A percentile compares a stretch with the other conserved stretches of the same genome.
phyloP scores from a whole-genome alignment of 2,113 vertebrate species.

The Hirundichthys speculiger region DNA sequence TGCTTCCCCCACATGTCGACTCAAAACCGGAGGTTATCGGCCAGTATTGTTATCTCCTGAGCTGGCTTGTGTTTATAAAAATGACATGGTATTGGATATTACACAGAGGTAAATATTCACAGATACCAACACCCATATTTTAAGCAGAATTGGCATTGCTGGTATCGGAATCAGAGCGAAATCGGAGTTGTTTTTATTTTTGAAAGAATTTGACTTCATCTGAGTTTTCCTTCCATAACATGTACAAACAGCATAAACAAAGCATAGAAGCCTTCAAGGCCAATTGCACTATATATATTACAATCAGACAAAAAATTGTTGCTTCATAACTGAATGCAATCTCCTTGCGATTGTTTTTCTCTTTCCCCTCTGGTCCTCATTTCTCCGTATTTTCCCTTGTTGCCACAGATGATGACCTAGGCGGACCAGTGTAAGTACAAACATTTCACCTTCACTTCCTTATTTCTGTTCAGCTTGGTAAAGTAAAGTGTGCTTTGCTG shows the following conservation, averaged over 20 bases:
- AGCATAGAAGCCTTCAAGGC: background rate
- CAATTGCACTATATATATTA: background rate
- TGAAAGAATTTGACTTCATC: constrained; percentile 9
- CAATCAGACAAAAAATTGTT: background rate
- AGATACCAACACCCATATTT: too few relatives aligned
- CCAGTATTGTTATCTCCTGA: too few relatives aligned
- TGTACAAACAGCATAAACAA: background rate
- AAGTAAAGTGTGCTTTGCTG: constrained; percentile 23
- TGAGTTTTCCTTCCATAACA: constrained; percentile 33
- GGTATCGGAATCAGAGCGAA: too few relatives aligned
- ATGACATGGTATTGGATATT: too few relatives aligned
- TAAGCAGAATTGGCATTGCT: too few relatives aligned
- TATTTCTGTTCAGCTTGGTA: constrained; percentile 10
- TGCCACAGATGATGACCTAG: constrained; percentile 93
- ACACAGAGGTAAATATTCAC: too few relatives aligned
- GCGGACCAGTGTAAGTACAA: constrained; percentile 93
- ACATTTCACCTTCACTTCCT: constrained; percentile 5
- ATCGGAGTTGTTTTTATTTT: too few relatives aligned
- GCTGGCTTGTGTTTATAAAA: too few relatives aligned
- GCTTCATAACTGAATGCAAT: constrained; percentile 23
- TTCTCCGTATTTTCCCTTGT: constrained; percentile 60
- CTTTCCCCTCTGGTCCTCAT: constrained; percentile 67
- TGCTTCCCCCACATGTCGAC: too few relatives aligned
- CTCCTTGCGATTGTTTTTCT: constrained; percentile 55
- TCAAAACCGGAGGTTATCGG: too few relatives aligned